phyloP scores from a whole-genome alignment of 2,888 invertebrate species.

The Ecdyonurus torrentis region DNA sequence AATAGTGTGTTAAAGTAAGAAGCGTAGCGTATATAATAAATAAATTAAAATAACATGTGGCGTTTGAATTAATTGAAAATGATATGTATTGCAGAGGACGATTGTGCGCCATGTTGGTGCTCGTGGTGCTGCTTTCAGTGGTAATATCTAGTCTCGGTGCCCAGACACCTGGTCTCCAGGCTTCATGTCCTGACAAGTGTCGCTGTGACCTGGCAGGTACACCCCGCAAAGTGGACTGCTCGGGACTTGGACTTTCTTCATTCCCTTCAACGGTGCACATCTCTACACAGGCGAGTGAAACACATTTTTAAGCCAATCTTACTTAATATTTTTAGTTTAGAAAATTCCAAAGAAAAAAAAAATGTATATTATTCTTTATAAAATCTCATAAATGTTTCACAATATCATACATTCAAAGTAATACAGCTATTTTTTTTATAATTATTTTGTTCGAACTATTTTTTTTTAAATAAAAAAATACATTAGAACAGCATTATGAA shows the following conservation, averaged over 20 bases:
- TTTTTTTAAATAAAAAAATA: too few relatives aligned
- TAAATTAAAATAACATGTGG: too few relatives aligned
- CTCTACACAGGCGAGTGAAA: neutral
- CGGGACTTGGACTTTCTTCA: neutral
- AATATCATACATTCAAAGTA: neutral
- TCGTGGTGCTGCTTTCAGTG: neutral
- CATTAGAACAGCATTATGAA: too few relatives aligned
- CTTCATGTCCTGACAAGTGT: neutral
- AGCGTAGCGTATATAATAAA: too few relatives aligned
- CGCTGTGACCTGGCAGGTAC: neutral
- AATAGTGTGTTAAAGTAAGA: too few relatives aligned
- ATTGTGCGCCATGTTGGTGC: neutral
- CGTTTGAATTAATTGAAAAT: too few relatives aligned
- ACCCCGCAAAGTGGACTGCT: slow-evolving; percentile 2
- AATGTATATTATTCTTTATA: neutral
- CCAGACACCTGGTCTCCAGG: neutral
- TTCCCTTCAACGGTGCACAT: neutral
- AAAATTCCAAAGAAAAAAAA: neutral
- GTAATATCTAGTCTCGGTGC: neutral
- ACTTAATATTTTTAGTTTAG: neutral
- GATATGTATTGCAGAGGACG: too few relatives aligned
- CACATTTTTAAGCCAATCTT: too few relatives aligned
- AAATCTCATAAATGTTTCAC: neutral
- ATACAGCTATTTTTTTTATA: too few relatives aligned
- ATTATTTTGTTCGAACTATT: too few relatives aligned